These are phyloP conservation scores for Elgonia sp. DNA, from an alignment of 2,888 invertebrate genomes.

Conservation along the genomic window DNA sequence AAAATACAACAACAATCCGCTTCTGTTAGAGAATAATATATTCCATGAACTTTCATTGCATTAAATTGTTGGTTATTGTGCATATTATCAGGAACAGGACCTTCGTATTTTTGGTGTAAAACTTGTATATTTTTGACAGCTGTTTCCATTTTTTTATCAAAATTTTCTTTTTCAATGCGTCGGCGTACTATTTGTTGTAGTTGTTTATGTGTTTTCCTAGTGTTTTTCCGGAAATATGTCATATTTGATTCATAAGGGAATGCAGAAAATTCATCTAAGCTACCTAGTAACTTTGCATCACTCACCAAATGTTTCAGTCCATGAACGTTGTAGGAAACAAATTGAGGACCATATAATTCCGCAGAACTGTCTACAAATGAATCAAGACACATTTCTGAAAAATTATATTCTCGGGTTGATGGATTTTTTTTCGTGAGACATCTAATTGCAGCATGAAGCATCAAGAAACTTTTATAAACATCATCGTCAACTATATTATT, in stretches of 20 bases:
- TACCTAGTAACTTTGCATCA: conserved; percentile 75
- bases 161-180: conserved; percentile 24
- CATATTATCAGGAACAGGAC: neutral
- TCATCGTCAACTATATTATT: conserved; percentile 15
- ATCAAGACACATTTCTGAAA: neutral
- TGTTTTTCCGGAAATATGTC: conserved; percentile 46
- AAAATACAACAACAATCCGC: conserved; percentile 33
- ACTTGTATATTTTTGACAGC: conserved; percentile 2
- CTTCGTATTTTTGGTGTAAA: conserved; percentile 1
- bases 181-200: conserved; percentile 61
- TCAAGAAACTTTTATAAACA: conserved; percentile 42
- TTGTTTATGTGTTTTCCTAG: conserved; percentile 55
- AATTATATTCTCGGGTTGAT: neutral
- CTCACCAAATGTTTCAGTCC: conserved; percentile 77
- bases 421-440: conserved; percentile 14
- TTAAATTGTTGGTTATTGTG: conserved; percentile 15
- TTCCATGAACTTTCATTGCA: neutral
- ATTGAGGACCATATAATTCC: conserved; percentile 71
- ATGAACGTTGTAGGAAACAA: conserved; percentile 80
- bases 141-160: neutral
- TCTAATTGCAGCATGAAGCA: conserved; percentile 46
- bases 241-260: conserved; percentile 73
- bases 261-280: conserved; percentile 70
- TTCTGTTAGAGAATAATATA: neutral
- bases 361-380: conserved; percentile 36